Evolutionary conservation across 2,888 invertebrate species (phyloP), one percentile per base, ranked within the genome.

Genomic region (Ctena decussata): DNA sequence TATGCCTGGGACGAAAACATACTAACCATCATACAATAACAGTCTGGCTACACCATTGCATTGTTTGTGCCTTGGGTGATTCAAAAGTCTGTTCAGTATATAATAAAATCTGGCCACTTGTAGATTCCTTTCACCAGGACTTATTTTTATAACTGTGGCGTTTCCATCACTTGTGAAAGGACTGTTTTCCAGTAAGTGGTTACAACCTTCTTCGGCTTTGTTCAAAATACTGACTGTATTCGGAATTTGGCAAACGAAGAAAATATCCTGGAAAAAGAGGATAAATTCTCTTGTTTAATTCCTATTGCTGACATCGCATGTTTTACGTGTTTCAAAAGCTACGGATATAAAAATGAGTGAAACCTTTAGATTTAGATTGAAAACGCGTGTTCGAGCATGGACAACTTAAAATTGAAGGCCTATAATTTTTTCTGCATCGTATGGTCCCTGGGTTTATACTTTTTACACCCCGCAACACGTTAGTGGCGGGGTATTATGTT

Each of bases 181-280:
- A 8, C 0, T 30, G 15, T 30, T 27, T 2, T 60, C 37, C 1
- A n/a, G 11, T 27, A 37, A 57, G 3, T 6, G 24, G 3, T 1
- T 27, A 15, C 57, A 57, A 5, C 57, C 57, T 24, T 35, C 21
- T 41, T 83, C 79, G 0, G 79, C 75, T 53, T 79, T 83, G 30
- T 60, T 75, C 18, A 83, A 37, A 44, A 83, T 71, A 27, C 79
- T 79, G n/a, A 83, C 37, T 30, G 83, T 75, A 27, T 83, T 83
- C 24, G 83, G 83, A 44, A 83, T 71, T 35, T 79, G 79, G 30
- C 57, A 78, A 11, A 79, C 79, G 72, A 83, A 79, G 57, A 32
- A 83, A 41, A 75, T 79, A n/a, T 32, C 49, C 83, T 83, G 75
- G 35, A 83, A 79, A 35, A 6, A 74, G 27, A 35, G n/a, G n/a